Evolutionary conservation across 2,888 invertebrate species (phyloP), one percentile per base, ranked within the genome.

Genomic region (Corythucha ciliata): DNA sequence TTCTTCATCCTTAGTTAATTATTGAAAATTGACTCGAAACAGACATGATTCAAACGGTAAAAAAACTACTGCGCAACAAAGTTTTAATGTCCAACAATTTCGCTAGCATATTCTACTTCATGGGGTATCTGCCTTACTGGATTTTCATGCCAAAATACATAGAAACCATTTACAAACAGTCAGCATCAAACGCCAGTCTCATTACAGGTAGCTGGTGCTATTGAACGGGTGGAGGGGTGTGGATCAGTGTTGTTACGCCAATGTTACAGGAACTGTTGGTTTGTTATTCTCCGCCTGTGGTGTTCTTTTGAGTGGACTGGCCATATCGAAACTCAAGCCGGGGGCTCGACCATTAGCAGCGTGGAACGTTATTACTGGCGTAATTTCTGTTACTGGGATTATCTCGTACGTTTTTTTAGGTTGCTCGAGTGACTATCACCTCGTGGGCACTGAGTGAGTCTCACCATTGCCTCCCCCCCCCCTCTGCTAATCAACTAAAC

Each of bases 81-180:
- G 78, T 80, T 0, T 73, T 82, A 54, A 77, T 84, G 72, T 78
- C 77, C 63, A 82, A 85, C 63, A 83, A 81, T 54, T 69, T 83
- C 1, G 80, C 83, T 0, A 77, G 80, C 16, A 78, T 83, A 10
- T 82, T 82, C 62, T 84, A 83, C 61, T 74, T 82, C 53, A 71
- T 80, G 62, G 80, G 80, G 1, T 80, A 79, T 63, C 78, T 79
- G 70, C 83, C 84, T 0, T 83, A 81, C 63, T 83, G 83, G 77
- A 82, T 84, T 40, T 87, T 84, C 63, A 75, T 85, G 66, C 84
- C 87, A 0, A 87, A 87, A 65, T 85, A 85, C 63, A 82, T 88
- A 55, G 86, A 88, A 68, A 83, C 81, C 1, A 83, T 85, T 67
- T 88, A 83, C 67, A 74, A 78, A 50, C 80, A 82, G 60, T 80